Evolutionary conservation across 1,140 invertebrate genomes (phyloP).

Genomic region (Euwallacea similis): DNA sequence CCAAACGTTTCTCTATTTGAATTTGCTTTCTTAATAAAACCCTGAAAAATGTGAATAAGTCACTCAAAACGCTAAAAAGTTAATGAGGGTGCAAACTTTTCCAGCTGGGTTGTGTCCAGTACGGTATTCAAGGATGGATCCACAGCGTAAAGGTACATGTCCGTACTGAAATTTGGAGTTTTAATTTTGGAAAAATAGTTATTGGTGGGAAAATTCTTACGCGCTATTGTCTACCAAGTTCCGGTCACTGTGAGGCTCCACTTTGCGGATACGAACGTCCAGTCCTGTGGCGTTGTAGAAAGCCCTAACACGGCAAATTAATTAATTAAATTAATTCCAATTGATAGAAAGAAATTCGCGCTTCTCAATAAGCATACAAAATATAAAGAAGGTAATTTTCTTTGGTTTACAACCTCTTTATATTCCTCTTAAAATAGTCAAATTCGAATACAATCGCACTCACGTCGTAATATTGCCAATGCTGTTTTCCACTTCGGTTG

Average conservation of each 20-base stretch:
- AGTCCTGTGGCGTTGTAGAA: conserved; percentile 73
- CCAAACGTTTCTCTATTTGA: conserved; percentile 63
- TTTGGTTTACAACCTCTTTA: no score
- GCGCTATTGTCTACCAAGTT: conserved; percentile 63
- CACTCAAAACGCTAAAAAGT: background rate
- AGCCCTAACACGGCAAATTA: conserved; percentile 52
- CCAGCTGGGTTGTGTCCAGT: conserved; percentile 75
- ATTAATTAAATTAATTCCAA: background rate
- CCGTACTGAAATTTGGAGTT: conserved; percentile 65
- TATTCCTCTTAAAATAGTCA: no score
- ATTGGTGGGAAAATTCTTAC: conserved; percentile 59
- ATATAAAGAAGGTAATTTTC: no score
- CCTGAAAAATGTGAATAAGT: conserved; percentile 53
- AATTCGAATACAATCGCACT: conserved; percentile 42
- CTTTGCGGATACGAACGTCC: conserved; percentile 74
- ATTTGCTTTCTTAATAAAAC: conserved; percentile 62
- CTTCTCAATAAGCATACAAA: no score
- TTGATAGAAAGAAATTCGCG: no score
- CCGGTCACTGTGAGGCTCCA: conserved; percentile 71
- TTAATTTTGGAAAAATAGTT: conserved; percentile 7
- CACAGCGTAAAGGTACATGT: conserved; percentile 82
- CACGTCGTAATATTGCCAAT: conserved; percentile 69
- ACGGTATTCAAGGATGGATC: conserved; percentile 78
- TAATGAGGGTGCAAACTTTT: conserved; percentile 62
- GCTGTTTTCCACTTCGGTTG: conserved; percentile 71